These are phyloP conservation scores for Dorcus hopei DNA, from an alignment of 2,888 invertebrate species.

Conservation along the genomic window DNA sequence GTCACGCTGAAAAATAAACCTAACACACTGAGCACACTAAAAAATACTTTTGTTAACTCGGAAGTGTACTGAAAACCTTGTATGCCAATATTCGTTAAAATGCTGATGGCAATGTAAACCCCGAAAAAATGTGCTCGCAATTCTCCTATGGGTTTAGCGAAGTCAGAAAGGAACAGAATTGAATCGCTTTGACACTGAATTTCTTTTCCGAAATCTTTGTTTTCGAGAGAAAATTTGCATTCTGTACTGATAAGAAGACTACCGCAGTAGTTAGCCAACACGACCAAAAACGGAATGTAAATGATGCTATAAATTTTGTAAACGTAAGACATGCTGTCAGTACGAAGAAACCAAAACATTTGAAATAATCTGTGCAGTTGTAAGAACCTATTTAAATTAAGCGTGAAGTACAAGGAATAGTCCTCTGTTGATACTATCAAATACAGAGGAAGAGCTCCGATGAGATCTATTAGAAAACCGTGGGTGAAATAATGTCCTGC, in stretches of 20 bases:
- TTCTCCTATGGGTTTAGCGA: slow-evolving; percentile 9
- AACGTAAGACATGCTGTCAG: slow-evolving; percentile 15
- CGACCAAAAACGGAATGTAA: slow-evolving; percentile 16
- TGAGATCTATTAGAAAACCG: slow-evolving; percentile 48
- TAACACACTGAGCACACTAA: background rate
- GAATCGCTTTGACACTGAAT: slow-evolving; percentile 2
- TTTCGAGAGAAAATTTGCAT: slow-evolving; percentile 3
- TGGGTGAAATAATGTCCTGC: slow-evolving; percentile 48
- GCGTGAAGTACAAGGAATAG: slow-evolving; percentile 9
- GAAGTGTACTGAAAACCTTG: slow-evolving; percentile 11
- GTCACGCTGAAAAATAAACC: background rate
- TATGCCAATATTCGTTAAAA: slow-evolving; percentile 14
- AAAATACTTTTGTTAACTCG: background rate
- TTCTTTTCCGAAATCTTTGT: background rate
- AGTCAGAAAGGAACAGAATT: slow-evolving; percentile 2
- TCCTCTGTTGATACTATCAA: slow-evolving; percentile 8
- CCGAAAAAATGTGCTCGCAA: slow-evolving; percentile 8
- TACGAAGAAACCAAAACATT: slow-evolving; percentile 14
- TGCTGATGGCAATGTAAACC: slow-evolving; percentile 9
- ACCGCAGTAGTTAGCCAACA: slow-evolving; percentile 17
- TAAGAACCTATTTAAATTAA: slow-evolving; percentile 21
- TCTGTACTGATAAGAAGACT: slow-evolving; percentile 11
- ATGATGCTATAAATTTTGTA: slow-evolving; percentile 13
- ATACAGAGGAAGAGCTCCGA: slow-evolving; percentile 51
- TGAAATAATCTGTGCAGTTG: slow-evolving; percentile 23